These are phyloP conservation scores for Eurystomus glaucurus DNA, from an alignment of 2,797 vertebrate species.

Conservation along the genomic window DNA sequence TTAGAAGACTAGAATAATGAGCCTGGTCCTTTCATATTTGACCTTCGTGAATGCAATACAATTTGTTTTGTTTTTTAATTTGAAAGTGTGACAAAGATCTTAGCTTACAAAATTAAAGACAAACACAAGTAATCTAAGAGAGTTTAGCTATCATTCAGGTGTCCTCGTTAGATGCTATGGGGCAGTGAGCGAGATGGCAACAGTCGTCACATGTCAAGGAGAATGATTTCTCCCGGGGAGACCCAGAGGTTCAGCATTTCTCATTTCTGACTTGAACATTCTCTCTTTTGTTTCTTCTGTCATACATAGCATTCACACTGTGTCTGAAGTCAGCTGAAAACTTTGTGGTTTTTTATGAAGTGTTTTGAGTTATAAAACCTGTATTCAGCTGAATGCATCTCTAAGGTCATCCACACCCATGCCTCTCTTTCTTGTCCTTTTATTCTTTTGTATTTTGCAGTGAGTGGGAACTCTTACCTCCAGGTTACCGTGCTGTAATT, in stretches of 20 bases:
- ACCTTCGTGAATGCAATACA: not conserved
- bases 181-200: not conserved
- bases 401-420: not conserved
- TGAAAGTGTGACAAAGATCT: not conserved
- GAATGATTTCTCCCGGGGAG: not conserved
- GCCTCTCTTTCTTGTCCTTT: not conserved
- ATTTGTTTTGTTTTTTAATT: not conserved
- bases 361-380: not conserved
- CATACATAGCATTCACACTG: accelerated
- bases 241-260: not conserved
- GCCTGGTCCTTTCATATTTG: not conserved
- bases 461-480: not conserved
- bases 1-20: not conserved
- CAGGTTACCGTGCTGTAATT: not conserved
- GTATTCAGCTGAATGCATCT: not conserved
- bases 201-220: not conserved
- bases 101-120: slow-evolving; percentile 19
- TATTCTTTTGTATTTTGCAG: not conserved
- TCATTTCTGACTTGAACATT: not conserved
- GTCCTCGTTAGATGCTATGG: not conserved
- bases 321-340: not conserved
- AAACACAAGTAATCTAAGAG: not conserved
- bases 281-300: not conserved
- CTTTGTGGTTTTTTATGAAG: not conserved
- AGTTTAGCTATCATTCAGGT: not conserved